Evolutionary conservation across 2,797 vertebrate genomes (phyloP), one percentile per base, ranked within the genome.

Genomic region (Saxicola maurus): DNA sequence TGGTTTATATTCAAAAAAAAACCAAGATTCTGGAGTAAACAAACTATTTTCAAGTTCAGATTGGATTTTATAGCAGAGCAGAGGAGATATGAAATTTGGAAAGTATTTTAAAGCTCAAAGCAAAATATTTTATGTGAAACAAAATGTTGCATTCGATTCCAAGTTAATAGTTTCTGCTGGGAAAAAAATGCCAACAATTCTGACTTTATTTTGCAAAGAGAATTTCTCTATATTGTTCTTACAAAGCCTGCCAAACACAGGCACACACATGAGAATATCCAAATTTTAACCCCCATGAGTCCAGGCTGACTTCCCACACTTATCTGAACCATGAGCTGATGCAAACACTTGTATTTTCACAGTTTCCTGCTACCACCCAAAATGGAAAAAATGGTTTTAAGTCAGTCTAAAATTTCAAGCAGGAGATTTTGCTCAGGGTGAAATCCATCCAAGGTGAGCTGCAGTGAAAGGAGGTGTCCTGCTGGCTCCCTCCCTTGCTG

Each of bases 11-110:
- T 72, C 35, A 9, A 53, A 78, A 62, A 48, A 51, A 55, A 46
- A 6, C 11, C 0, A 52, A 9, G 1, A 57, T 82, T 75, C 69
- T 78, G 85, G 91, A 94, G 85, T 92, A 94, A 94, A 94, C 79
- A 93, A 94, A 83, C 69, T 69, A 52, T 89, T 87, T 89, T 66
- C 43, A 61, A 89, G 87, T 93, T 94, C 87, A 94, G 87, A 48
- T 55, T 89, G 71, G 74, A 82, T 91, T 92, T 87, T 65, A 55
- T 2, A 82, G 61, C 81, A 60, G 60, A 82, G 67, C 42, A 91
- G 87, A 84, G 64, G 56, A 94, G 91, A 87, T 40, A 62, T 31
- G 76, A 72, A 85, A 89, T 61, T 87, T 81, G 85, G 85, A 81
- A 86, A 81, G 80, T 68, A 37, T 64, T 87, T 74, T 59, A 77